phyloP scores from a whole-genome alignment of 2,113 vertebrate genomes.

The Hystrix brachyura region DNA sequence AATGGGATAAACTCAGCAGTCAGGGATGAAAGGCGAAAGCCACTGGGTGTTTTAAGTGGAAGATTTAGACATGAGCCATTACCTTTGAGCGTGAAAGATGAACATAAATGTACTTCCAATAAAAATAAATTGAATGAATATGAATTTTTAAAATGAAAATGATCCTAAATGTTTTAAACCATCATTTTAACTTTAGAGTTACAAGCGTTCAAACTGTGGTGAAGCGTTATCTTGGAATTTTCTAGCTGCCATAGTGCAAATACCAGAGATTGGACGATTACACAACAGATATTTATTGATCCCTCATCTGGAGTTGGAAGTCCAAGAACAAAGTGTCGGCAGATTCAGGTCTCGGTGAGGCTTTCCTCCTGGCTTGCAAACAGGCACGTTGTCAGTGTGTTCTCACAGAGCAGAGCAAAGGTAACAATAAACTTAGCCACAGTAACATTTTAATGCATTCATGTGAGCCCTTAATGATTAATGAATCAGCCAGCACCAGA shows the following conservation, averaged over 20 bases:
- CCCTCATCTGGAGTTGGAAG: not conserved
- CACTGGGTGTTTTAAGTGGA: not conserved
- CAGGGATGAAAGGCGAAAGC: not conserved
- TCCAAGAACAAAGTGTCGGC: not conserved
- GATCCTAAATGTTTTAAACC: not conserved
- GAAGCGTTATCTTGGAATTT: not conserved
- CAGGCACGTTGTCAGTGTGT: not conserved
- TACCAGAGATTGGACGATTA: not conserved
- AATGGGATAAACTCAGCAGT: not conserved
- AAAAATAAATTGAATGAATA: not conserved
- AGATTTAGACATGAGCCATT: not conserved
- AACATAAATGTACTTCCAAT: not conserved
- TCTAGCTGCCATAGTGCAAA: not conserved
- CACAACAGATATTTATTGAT: not conserved
- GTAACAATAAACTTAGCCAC: not conserved
- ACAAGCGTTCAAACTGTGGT: not conserved
- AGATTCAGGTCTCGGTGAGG: not conserved
- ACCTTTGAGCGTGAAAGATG: not conserved
- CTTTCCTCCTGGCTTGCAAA: not conserved
- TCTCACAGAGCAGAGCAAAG: not conserved
- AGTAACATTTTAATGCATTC: not conserved
- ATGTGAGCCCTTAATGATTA: not conserved
- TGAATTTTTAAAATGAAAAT: slow-evolving; percentile 4
- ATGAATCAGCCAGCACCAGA: not conserved
- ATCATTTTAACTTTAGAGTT: not conserved